Evolutionary conservation across 1,140 invertebrate genomes (phyloP).

Genomic region (Dufourea novaeangliae): DNA sequence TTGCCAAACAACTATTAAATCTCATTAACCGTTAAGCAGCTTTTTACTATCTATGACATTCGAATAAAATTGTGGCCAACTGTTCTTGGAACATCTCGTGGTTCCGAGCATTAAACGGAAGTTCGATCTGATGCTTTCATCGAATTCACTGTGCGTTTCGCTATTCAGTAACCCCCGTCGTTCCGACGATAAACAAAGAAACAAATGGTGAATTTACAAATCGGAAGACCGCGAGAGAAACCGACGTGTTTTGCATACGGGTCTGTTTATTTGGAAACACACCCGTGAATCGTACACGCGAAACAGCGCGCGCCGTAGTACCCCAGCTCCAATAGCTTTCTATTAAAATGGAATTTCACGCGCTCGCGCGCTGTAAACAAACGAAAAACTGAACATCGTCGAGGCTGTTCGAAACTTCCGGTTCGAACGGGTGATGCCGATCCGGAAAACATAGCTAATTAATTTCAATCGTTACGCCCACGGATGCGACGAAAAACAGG

Average conservation of each 20-base stretch:
- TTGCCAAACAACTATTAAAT: too few relatives aligned
- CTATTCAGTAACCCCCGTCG: neutral
- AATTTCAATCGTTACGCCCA: neutral
- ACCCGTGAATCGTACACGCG: neutral
- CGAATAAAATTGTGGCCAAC: too few relatives aligned
- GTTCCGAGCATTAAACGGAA: too few relatives aligned
- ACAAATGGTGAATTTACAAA: neutral
- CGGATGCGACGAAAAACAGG: neutral
- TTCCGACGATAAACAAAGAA: neutral
- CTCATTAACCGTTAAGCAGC: too few relatives aligned
- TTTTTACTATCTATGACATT: too few relatives aligned
- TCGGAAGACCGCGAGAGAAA: neutral
- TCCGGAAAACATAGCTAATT: neutral
- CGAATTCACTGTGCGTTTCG: too few relatives aligned
- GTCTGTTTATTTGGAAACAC: neutral
- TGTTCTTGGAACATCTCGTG: too few relatives aligned
- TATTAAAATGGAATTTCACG: neutral
- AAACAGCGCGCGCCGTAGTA: too few relatives aligned
- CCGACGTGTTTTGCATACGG: neutral
- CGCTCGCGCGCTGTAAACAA: constrained; percentile 13
- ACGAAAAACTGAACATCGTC: neutral
- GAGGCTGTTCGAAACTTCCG: too few relatives aligned
- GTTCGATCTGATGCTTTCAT: too few relatives aligned
- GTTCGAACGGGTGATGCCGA: neutral
- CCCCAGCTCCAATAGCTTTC: neutral